phyloP scores from a whole-genome alignment of 2,888 invertebrate species.

The Teinopalpus imperialis region DNA sequence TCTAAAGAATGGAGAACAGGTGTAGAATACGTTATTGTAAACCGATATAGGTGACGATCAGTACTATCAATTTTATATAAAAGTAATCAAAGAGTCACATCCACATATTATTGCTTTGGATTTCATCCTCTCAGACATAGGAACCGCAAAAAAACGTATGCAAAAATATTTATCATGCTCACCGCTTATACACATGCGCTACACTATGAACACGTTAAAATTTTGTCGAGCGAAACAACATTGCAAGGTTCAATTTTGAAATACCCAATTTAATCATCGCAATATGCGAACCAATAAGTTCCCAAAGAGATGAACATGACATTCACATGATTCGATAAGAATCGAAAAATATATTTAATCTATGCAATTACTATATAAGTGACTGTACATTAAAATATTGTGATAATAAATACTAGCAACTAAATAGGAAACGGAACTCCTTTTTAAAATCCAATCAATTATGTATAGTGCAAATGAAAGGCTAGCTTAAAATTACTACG shows the following conservation, averaged over 20 bases:
- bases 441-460: constrained; percentile 48
- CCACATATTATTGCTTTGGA: constrained; percentile 74
- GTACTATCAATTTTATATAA: constrained; percentile 46
- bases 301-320: constrained; percentile 35
- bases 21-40: constrained; percentile 17
- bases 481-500: constrained; percentile 40
- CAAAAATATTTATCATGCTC: constrained; percentile 31
- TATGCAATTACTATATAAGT: constrained; percentile 39
- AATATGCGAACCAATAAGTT: constrained; percentile 28
- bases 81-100: constrained; percentile 60
- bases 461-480: constrained; percentile 65
- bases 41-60: no score
- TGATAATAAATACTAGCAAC: constrained; percentile 68
- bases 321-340: constrained; percentile 23
- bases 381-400: constrained; percentile 42
- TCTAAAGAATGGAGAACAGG: constrained; percentile 13
- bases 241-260: constrained; percentile 47
- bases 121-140: constrained; percentile 50
- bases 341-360: constrained; percentile 30
- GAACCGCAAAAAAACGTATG: constrained; percentile 51
- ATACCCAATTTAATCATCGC: constrained; percentile 22
- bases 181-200: constrained; percentile 28
- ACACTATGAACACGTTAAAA: constrained; percentile 27
- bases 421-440: constrained; percentile 56
- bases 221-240: constrained; percentile 31